Evolutionary conservation across 2,113 vertebrate genomes (phyloP).

Genomic region (Gymnobelideus leadbeateri): DNA sequence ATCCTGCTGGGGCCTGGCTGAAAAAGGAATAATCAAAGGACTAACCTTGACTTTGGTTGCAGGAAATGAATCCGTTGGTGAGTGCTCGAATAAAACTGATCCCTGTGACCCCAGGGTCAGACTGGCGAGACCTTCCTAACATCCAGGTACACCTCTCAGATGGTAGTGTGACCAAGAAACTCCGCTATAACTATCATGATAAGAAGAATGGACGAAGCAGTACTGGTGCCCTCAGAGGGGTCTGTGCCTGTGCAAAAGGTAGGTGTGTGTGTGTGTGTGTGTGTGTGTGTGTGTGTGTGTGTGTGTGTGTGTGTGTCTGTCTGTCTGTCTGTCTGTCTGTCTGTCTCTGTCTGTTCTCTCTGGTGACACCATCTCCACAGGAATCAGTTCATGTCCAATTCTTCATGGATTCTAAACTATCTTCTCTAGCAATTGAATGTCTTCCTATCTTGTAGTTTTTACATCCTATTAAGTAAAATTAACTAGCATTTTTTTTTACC

Average conservation of each 20-base stretch:
- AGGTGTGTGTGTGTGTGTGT: neutral
- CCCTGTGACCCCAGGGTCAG: conserved; percentile 93
- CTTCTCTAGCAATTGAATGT: neutral
- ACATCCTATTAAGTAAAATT: neutral
- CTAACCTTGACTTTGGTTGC: neutral
- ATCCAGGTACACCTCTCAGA: conserved; percentile 94
- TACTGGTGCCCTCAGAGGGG: conserved; percentile 89
- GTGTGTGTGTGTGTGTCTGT: too few species aligned
- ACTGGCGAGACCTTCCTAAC: conserved; percentile 97
- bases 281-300: too few species aligned
- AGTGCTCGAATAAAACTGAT: conserved; percentile 96
- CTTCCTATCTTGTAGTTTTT: neutral
- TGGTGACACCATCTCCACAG: rapidly evolving
- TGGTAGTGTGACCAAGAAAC: conserved; percentile 90
- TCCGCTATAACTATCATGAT: conserved; percentile 92
- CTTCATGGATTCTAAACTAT: neutral
- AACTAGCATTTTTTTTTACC: neutral
- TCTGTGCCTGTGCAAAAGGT: conserved; percentile 95
- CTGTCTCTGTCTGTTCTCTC: neutral
- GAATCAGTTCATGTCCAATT: neutral
- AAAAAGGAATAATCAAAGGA: neutral
- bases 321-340: too few species aligned
- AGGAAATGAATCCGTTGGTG: conserved; percentile 98
- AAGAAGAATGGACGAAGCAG: conserved; percentile 93
- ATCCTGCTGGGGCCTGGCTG: too few species aligned